Evolutionary conservation across 1,140 invertebrate species (phyloP).

Genomic region (Drosophila leontia): DNA sequence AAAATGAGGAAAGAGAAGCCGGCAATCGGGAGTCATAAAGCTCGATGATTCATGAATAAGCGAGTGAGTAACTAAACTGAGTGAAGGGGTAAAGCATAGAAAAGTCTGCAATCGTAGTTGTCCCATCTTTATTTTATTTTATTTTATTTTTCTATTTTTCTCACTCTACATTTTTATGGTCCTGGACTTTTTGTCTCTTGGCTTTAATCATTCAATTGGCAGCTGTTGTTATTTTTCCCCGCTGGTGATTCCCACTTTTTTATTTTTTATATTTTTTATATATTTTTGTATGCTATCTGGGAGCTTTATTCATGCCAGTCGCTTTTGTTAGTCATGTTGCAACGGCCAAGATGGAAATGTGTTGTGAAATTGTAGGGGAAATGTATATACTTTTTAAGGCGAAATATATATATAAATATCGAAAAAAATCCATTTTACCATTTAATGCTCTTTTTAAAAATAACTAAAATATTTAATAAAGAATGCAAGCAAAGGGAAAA

Average conservation of each 20-base stretch:
- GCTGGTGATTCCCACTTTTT: background rate
- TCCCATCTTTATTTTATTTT: conserved; percentile 9
- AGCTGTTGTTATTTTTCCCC: background rate
- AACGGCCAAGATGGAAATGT: background rate
- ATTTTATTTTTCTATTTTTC: background rate
- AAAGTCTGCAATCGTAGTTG: conserved; percentile 1
- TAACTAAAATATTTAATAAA: too few relatives aligned
- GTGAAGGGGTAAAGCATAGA: conserved; percentile 1
- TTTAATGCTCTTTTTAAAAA: too few relatives aligned
- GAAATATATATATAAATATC: too few relatives aligned
- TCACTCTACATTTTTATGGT: conserved; percentile 2
- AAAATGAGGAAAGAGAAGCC: conserved; percentile 1
- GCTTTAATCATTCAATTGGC: conserved; percentile 15
- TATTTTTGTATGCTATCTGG: background rate
- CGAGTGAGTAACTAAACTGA: conserved; percentile 16
- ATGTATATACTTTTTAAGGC: too few relatives aligned
- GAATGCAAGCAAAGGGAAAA: too few relatives aligned
- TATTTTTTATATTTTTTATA: background rate
- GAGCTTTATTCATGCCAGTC: conserved; percentile 1
- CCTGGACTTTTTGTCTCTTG: conserved; percentile 6
- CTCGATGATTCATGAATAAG: conserved; percentile 22
- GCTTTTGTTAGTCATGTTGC: conserved; percentile 15
- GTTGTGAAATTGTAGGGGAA: background rate
- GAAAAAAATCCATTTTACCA: too few relatives aligned
- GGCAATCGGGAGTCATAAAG: conserved; percentile 4